Base-by-base conservation (phyloP, 2,888 invertebrate genomes). In the Drosophila nr. fundita region DNA sequence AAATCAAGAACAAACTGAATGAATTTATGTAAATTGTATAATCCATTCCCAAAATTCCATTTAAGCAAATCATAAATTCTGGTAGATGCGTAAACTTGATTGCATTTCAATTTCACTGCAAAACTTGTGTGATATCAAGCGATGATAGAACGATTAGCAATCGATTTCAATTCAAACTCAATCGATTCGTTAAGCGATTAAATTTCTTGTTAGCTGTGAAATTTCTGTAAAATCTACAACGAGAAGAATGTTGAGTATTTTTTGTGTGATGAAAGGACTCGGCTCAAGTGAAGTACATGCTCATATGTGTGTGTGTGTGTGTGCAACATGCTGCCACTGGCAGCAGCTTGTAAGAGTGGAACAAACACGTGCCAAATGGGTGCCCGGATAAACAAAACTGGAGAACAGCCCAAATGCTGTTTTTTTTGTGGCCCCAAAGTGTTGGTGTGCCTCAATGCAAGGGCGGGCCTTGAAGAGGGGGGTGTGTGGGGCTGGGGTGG, bases 351-450 rank as follows among this genome's bases (percentile, higher is more conserved):
- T 27, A 30, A 61, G 55, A 64, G 40, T 69, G 58, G 15, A 54
- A 27, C 66, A 55, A 45, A 40, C 59, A 60, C n/a, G 50, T 13
- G 49, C 38, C 21, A 59, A 55, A 40, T 63, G 57, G 45, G n/a
- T 55, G 42, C 52, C 52, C 11, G 30, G 34, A 52, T 52, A 70
- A 78, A 78, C 78, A 73, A 68, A 45, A 48, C 30, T 45, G 49
- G 50, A 38, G 84, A 66, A 75, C 88, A 76, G 80, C 88, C 86
- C 88, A 79, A 82, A 76, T 71, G 76, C 70, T 87, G 86, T 83
- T 82, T 18, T 38, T 53, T 83, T 82, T 29, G 30, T 55, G 40
- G 40, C 8, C 38, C 34, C 1, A 42, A 61, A 63, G 52, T 15
- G 64, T 40, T 21, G 24, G 24, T 24, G 15, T 15, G 24, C 8